Conservation (phyloP, 2,113 vertebrate genomes). For the Calcarius ornatus region DNA sequence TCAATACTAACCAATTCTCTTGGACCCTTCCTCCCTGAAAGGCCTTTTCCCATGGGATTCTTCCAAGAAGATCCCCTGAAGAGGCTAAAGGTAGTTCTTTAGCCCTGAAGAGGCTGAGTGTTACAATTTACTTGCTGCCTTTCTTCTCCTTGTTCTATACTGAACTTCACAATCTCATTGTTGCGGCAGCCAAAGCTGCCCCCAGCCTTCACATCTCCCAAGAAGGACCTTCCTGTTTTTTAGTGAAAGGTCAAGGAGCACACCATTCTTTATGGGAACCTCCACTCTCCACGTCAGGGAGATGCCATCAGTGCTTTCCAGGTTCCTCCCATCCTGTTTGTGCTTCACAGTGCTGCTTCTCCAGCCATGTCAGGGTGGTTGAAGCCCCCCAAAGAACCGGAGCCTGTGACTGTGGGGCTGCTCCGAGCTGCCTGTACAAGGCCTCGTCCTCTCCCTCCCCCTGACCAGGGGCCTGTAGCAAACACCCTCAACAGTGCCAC, state of each 20-base stretch:
- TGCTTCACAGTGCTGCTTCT: not conserved
- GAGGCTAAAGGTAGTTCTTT: not conserved
- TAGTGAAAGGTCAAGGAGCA: not conserved
- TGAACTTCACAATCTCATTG: not conserved
- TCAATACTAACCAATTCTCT: not conserved
- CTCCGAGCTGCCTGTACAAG: not conserved
- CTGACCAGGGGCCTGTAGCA: not conserved
- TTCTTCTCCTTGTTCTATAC: not conserved
- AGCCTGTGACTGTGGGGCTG: not conserved
- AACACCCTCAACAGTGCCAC: not conserved
- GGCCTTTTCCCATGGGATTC: not conserved
- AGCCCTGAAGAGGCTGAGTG: not conserved
- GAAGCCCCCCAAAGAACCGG: not conserved
- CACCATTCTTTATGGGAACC: not conserved
- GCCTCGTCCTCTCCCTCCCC: not conserved
- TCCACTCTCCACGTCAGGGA: fast-evolving
- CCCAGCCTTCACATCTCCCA: not conserved
- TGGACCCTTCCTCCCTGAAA: not conserved
- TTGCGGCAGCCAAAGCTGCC: not conserved
- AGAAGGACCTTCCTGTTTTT: not conserved
- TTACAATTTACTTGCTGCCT: not conserved
- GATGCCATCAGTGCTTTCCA: not conserved
- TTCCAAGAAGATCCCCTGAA: not conserved
- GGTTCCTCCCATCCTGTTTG: not conserved
- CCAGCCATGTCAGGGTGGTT: not conserved